Conservation (phyloP, 2,797 vertebrate species). For the Triplophysa yarkandensis region DNA sequence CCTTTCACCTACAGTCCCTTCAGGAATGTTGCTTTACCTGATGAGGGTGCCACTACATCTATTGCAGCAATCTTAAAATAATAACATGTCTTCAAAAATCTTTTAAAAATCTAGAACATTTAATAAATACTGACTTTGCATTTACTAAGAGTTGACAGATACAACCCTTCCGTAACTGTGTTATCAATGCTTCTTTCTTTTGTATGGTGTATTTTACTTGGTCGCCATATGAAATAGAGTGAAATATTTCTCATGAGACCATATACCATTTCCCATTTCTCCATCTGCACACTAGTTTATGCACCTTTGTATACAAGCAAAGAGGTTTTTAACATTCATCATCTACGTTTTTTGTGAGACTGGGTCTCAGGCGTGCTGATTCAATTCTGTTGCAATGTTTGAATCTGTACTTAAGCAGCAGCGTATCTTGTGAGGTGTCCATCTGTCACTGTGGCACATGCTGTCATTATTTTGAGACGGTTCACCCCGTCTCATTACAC, state of each 20-base stretch:
- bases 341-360: constrained; percentile 24
- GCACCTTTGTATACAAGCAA: constrained; percentile 1
- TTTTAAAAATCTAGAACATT: too few relatives aligned
- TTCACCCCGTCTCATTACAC: constrained; percentile 15
- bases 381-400: constrained; percentile 40
- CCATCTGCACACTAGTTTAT: not conserved
- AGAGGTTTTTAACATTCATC: not conserved
- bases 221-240: not conserved
- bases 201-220: not conserved
- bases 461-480: constrained; percentile 22
- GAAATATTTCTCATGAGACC: not conserved
- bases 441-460: constrained; percentile 12
- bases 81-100: too few relatives aligned
- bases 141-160: too few relatives aligned
- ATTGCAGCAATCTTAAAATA: too few relatives aligned
- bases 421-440: constrained; percentile 21
- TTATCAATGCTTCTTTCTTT: not conserved
- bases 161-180: too few relatives aligned
- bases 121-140: too few relatives aligned
- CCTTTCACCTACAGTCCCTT: constrained; percentile 26
- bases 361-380: constrained; percentile 31
- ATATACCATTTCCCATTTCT: not conserved
- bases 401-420: constrained; percentile 16
- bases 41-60: constrained; percentile 17
- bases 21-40: constrained; percentile 22